Base-by-base conservation (phyloP, 2,113 vertebrate genomes). In the Phainopepla nitens region DNA sequence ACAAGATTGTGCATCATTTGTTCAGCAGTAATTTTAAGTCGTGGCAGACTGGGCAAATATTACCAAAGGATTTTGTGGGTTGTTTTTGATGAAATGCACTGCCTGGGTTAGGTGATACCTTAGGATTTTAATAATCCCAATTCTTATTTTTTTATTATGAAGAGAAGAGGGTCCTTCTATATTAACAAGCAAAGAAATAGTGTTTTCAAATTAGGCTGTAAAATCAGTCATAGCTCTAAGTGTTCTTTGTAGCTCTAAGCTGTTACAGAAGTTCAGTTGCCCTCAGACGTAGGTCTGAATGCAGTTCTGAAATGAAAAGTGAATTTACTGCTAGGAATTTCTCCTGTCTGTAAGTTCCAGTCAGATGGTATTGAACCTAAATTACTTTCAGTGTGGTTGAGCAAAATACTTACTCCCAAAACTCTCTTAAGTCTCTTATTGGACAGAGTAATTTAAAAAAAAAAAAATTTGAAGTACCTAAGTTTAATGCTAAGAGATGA, bases 1-100 rank as follows among this genome's bases (percentile, higher is more conserved):
- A 66, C 75, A 82, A 65, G 22, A 47, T 72, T 9, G 2, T 91
- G 56, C 51, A 58, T 93, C 68, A 15, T 90, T 80, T 95, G 76
- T 93, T 80, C 70, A 88, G 78, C 65, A 72, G 66, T 88, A 64
- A 80, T 94, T 94, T 91, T 72, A 95, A 93, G 80, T 87, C 2
- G 42, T 96, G 86, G 51, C 70, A 92, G 73, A 91, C 62, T 56
- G 68, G 60, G 64, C 64, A 89, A 83, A 75, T 78, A 68, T 58
- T 81, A 35, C 81, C 78, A 60, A 81, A 70, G 75, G 88, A 64
- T 58, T 86, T 82, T 27, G 28, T 58, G 56, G 28, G 81, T 87
- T 87, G 21, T 51, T 87, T 84, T 45, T 71, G 54, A 39, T 82
- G 53, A 83, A 77, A 27, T 65, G 14, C 10, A 6, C 10, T 73